These are phyloP conservation scores for Etia nguti DNA, from an alignment of 2,113 vertebrate species.

Conservation along the genomic window DNA sequence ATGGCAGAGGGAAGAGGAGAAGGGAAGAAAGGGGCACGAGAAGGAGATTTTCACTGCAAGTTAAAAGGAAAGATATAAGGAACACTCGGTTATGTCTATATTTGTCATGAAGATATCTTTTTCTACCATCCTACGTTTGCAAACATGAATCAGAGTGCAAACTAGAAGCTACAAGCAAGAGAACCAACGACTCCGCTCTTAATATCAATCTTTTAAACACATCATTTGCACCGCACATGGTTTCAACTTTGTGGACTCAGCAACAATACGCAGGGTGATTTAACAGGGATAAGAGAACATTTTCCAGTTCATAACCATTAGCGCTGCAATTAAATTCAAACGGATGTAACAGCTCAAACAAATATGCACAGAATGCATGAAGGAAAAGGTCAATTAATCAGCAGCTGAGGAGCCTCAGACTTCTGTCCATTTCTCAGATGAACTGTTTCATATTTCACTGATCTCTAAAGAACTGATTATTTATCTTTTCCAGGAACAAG, in stretches of 20 bases:
- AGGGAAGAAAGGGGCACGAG: background rate
- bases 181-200: background rate
- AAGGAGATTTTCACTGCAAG: background rate
- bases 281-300: conserved; percentile 7
- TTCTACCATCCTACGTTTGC: background rate
- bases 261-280: conserved; percentile 37
- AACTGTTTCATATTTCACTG: background rate
- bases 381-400: background rate
- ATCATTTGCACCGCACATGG: conserved; percentile 13
- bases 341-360: conserved; percentile 10
- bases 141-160: background rate
- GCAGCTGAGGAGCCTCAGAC: background rate
- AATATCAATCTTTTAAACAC: conserved; percentile 31
- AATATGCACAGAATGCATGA: background rate
- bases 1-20: background rate
- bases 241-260: conserved; percentile 48
- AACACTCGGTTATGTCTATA: background rate
- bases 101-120: background rate
- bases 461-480: background rate
- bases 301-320: conserved; percentile 43
- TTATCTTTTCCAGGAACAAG: background rate
- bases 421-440: background rate
- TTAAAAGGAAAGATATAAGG: conserved; percentile 4
- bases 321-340: conserved; percentile 37
- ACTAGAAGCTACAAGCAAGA: conserved; percentile 19